phyloP scores from a whole-genome alignment of 2,797 vertebrate genomes.

The Danio kyathit region DNA sequence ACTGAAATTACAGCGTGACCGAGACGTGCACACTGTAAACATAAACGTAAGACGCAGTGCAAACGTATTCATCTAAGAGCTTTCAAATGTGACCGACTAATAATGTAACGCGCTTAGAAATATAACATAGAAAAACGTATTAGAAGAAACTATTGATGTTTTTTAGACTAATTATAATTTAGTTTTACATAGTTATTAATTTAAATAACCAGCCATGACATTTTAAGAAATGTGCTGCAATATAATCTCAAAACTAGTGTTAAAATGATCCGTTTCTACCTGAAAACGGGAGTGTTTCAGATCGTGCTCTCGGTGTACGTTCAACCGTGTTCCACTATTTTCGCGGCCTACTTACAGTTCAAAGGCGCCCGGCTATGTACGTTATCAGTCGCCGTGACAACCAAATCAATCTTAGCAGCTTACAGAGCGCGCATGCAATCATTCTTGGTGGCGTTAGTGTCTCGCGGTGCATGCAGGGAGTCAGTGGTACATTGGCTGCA shows the following conservation, averaged over 20 bases:
- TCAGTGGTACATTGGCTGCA: slow-evolving; percentile 11
- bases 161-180: background rate
- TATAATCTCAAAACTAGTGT: background rate
- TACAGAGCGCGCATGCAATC: slow-evolving; percentile 48
- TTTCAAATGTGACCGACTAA: background rate
- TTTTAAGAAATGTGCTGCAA: background rate
- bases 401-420: slow-evolving; percentile 66
- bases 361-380: slow-evolving; percentile 64
- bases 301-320: slow-evolving; percentile 2
- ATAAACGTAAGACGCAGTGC: slow-evolving; percentile 26
- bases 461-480: slow-evolving; percentile 27
- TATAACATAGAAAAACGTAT: no score
- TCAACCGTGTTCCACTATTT: slow-evolving; percentile 51
- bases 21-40: slow-evolving; percentile 39
- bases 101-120: background rate
- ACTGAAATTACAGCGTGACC: slow-evolving; percentile 39
- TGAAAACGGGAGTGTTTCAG: background rate
- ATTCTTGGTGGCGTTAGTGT: slow-evolving; percentile 36
- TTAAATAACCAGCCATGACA: no score
- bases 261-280: background rate
- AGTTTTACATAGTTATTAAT: background rate
- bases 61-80: background rate
- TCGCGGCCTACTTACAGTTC: slow-evolving; percentile 62
- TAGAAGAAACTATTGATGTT: background rate
- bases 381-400: slow-evolving; percentile 79